Conservation (phyloP, 2,797 vertebrate genomes). For the Hyperoplus lanceolatus region DNA sequence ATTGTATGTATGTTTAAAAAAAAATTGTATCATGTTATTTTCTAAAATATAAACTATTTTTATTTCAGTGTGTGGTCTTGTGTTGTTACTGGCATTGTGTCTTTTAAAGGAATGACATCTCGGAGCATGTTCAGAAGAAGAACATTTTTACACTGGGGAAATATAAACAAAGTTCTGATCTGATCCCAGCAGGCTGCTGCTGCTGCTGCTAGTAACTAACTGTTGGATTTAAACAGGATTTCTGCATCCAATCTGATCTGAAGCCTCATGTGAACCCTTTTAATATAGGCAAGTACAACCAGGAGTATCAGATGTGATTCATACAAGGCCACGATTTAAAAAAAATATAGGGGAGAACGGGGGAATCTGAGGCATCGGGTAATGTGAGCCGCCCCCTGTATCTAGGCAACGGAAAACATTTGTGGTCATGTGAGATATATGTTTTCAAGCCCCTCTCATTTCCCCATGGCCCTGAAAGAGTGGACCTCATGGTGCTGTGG, state of each 20-base stretch:
- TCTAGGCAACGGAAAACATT: no score
- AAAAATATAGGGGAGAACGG: no score
- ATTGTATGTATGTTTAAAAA: conserved; percentile 27
- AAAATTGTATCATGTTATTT: conserved; percentile 53
- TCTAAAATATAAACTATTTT: conserved; percentile 65
- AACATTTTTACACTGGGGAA: neutral
- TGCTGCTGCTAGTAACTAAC: conserved; percentile 6
- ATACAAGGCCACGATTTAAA: neutral
- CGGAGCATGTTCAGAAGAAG: neutral
- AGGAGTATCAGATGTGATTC: conserved; percentile 14
- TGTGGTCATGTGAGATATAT: no score
- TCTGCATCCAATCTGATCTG: neutral
- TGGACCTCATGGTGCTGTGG: no score
- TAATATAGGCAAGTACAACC: neutral
- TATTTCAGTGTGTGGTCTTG: conserved; percentile 27
- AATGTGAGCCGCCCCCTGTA: no score
- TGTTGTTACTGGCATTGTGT: conserved; percentile 25
- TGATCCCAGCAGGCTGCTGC: conserved; percentile 9
- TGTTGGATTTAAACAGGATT: conserved; percentile 18
- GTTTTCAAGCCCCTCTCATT: no score
- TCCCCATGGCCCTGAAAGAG: no score
- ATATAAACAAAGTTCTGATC: neutral
- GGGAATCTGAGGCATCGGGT: no score
- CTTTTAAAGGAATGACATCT: conserved; percentile 17
- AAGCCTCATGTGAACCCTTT: conserved; percentile 18